These are phyloP conservation scores for Helogale parvula DNA, from an alignment of 2,113 vertebrate genomes.

Conservation along the genomic window DNA sequence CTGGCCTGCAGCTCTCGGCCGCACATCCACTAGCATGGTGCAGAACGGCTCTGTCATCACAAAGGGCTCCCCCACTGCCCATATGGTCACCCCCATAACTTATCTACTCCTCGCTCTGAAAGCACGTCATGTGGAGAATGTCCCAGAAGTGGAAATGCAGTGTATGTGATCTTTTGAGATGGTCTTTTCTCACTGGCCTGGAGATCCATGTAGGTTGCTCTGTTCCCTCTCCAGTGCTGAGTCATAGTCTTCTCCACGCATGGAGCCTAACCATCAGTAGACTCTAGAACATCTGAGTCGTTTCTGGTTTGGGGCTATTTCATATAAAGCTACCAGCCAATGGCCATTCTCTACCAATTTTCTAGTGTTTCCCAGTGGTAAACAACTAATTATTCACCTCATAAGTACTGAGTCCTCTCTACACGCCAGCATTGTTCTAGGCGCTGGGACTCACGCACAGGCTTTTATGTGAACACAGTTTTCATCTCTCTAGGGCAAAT, in stretches of 20 bases:
- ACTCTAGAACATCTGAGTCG: neutral
- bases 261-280: neutral
- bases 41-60: rapidly evolving
- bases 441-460: neutral
- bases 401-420: neutral
- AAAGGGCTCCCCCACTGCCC: neutral
- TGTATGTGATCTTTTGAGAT: neutral
- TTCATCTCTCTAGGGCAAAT: neutral
- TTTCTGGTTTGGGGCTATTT: neutral
- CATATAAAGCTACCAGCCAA: neutral
- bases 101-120: neutral
- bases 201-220: neutral
- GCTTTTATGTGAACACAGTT: neutral
- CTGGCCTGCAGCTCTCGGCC: neutral
- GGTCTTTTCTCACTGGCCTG: rapidly evolving
- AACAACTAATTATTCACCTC: neutral
- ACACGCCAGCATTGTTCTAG: neutral
- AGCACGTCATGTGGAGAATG: neutral
- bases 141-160: neutral
- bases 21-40: rapidly evolving
- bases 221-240: neutral
- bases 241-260: neutral
- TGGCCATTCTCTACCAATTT: neutral
- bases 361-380: neutral
- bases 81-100: neutral